A percentile compares a stretch with the other conserved stretches of the same genome.
Evolutionary conservation across 2,888 invertebrate species (phyloP).

Genomic region (Romanomermis culicivorax): DNA sequence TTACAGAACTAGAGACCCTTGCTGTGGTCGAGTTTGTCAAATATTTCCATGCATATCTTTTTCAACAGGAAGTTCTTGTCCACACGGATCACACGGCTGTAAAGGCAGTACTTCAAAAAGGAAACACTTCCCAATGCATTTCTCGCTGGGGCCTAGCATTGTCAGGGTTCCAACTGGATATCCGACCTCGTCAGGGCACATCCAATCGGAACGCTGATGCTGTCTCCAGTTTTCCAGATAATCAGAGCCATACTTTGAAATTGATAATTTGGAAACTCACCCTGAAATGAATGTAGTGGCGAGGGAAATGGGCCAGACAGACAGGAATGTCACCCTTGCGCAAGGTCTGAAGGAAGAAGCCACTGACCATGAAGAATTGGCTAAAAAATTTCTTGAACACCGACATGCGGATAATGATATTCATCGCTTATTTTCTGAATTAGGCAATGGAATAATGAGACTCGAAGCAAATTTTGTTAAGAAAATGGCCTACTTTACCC

Average conservation of each 20-base stretch:
- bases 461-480: too few species aligned
- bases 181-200: neutral
- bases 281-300: too few species aligned
- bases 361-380: neutral
- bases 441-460: too few species aligned
- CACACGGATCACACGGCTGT: neutral
- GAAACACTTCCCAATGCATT: neutral
- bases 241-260: neutral
- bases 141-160: neutral
- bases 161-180: neutral
- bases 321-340: neutral
- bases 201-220: neutral
- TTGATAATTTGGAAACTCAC: neutral
- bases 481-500: too few species aligned
- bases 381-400: neutral
- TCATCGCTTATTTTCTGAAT: too few species aligned
- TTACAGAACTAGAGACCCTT: conserved; percentile 1
- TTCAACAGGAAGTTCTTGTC: neutral
- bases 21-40: neutral
- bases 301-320: too few species aligned
- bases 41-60: conserved; percentile 1
- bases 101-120: neutral
- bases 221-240: conserved; percentile 12
- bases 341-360: neutral
- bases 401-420: neutral